Percentiles rank a stretch among this genome's conserved stretches.
Evolutionary conservation across 2,888 invertebrate genomes (phyloP).

Genomic region (Ganaspis brasiliensis): DNA sequence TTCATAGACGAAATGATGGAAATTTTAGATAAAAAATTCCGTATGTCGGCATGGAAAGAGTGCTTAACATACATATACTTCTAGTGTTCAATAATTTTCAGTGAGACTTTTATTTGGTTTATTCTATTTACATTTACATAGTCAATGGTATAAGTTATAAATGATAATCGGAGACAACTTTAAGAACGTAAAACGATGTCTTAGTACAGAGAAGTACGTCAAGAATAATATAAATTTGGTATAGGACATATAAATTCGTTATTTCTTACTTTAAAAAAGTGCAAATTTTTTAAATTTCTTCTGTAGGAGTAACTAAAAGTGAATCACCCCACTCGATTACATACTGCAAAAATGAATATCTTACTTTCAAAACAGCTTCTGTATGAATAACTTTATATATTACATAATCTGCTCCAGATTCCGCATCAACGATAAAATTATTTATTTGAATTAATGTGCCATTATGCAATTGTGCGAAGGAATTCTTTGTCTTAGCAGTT

Average conservation of each 20-base stretch:
- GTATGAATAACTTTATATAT: background rate
- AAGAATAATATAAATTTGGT: background rate
- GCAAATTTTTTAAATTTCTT: background rate
- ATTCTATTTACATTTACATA: no score
- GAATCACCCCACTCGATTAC: background rate
- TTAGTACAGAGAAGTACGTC: no score
- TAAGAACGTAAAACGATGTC: no score
- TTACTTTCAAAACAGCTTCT: background rate
- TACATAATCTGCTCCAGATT: background rate
- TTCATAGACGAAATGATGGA: no score
- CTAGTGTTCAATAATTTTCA: no score
- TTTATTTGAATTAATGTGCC: background rate
- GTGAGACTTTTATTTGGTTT: no score
- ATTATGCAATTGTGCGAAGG: background rate
- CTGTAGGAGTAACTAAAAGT: background rate
- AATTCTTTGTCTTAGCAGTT: background rate
- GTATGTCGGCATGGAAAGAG: no score
- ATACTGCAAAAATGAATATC: background rate
- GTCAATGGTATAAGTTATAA: no score
- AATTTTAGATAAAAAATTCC: no score
- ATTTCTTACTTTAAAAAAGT: background rate
- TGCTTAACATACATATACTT: no score
- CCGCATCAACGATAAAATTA: slow-evolving; percentile 1
- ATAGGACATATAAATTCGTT: background rate
- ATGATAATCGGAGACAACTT: no score